Evolutionary conservation across 1,140 invertebrate species (phyloP).

Genomic region (Bombus turneri): DNA sequence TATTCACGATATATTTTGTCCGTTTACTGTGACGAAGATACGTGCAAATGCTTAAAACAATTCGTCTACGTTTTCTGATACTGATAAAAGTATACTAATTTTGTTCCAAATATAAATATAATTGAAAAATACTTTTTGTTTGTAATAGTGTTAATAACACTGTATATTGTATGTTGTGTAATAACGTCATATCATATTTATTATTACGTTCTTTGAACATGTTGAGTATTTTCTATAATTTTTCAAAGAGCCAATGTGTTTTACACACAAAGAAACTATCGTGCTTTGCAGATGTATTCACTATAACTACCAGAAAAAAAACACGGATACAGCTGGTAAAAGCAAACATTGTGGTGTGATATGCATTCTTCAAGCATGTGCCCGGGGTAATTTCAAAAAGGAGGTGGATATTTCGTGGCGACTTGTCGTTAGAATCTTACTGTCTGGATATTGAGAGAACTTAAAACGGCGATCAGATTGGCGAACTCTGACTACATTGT

Average conservation of each 20-base stretch:
- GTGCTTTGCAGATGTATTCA: constrained; percentile 36
- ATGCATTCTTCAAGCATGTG: constrained; percentile 71
- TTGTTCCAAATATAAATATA: background rate
- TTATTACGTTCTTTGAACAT: background rate
- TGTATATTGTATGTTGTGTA: background rate
- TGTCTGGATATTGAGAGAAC: constrained; percentile 81
- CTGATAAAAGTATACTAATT: background rate
- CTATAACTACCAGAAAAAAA: constrained; percentile 44
- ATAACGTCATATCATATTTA: background rate
- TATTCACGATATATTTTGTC: constrained; percentile 16
- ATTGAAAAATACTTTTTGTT: background rate
- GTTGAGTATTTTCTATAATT: background rate
- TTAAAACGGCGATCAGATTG: constrained; percentile 80
- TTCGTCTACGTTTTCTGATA: background rate
- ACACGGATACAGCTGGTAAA: constrained; percentile 41
- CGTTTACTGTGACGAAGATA: constrained; percentile 5
- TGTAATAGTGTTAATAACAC: too few relatives aligned
- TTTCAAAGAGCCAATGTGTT: background rate
- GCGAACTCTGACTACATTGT: constrained; percentile 81
- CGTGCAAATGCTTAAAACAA: constrained; percentile 23
- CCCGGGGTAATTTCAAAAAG: constrained; percentile 57
- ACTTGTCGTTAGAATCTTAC: constrained; percentile 76
- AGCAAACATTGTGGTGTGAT: constrained; percentile 49
- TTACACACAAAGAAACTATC: background rate
- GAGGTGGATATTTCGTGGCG: constrained; percentile 62